Base-by-base conservation (phyloP, 35 echinoderm and acorn worm genomes). In the Eucidaris tribuloides region DNA sequence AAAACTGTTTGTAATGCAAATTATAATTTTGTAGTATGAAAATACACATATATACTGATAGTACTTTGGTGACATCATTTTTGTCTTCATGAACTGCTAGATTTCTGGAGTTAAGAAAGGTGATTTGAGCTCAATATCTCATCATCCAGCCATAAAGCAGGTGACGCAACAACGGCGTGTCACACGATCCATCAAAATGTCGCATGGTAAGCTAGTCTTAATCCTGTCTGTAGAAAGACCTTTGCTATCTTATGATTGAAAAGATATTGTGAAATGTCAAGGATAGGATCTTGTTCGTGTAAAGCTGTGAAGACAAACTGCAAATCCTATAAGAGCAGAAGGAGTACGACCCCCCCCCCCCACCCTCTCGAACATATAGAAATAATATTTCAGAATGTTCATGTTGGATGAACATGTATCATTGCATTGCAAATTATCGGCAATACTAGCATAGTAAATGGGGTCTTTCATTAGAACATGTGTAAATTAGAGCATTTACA, bases 131-230 rank as follows among this genome's bases (percentile, higher is more conserved):
- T 79, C 89, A 15, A 60, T 97, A 43, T 34, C 58, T 46, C 80
- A 87, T 41, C 89, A 97, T 50, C 84, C 94, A 50, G 89, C 89
- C 18, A 66, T 97, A 4, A 97, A 89, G 33, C 71, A 66, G 61
- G 81, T 97, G 29, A 89, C 89, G 38, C 89, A 81, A 40, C 89
- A 97, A 42, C 70, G 86, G 40, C 55, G 62, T 35, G 86, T 97
- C 46, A 97, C 83, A 24, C 56, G 94, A 70, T 54, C 84, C 52
- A 32, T 97, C 41, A 85, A 91, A 43, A 65, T 42, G 40, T 48
- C 61, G 4, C 49, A 41, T 28, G 52, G 49, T 40, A 71, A 71
- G 5, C 6, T n/a, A 30, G 41, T 9, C 32, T 25, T 25, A 71
- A 43, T 9, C 13, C 13, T 39, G 29, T 36, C 18, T 18, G 3